phyloP scores from a whole-genome alignment of 2,113 vertebrate genomes.

The Chloroceryle aenea region DNA sequence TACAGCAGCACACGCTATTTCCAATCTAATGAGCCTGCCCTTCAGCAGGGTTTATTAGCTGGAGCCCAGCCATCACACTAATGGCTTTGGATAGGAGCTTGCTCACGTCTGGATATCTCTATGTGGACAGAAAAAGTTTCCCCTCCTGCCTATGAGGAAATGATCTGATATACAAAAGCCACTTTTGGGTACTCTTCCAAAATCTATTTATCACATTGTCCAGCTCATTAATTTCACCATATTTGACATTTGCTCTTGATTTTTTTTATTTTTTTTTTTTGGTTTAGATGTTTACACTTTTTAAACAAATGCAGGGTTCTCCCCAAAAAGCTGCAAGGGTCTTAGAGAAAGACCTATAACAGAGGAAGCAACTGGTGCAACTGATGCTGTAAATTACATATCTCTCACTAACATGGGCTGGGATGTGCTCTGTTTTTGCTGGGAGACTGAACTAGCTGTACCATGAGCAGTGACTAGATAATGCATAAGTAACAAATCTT shows the following conservation, averaged over 20 bases:
- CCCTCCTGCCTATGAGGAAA: neutral
- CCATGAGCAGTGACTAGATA: neutral
- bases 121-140: neutral
- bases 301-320: neutral
- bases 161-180: neutral
- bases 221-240: neutral
- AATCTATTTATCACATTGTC: neutral
- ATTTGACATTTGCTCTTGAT: neutral
- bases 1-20: neutral
- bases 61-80: neutral
- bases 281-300: neutral
- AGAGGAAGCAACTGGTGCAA: neutral
- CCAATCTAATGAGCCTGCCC: neutral
- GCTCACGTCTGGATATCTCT: neutral
- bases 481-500: neutral
- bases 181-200: neutral
- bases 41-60: neutral
- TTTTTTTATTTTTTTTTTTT: neutral
- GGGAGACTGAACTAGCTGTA: neutral
- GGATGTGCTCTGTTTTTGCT: neutral
- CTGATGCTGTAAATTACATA: rapidly evolving
- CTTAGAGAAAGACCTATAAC: neutral
- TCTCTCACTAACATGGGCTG: neutral
- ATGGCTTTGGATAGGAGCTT: neutral
- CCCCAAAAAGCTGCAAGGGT: neutral